These are phyloP conservation scores for Octomys mimax DNA, from an alignment of 2,797 vertebrate species.

Conservation along the genomic window DNA sequence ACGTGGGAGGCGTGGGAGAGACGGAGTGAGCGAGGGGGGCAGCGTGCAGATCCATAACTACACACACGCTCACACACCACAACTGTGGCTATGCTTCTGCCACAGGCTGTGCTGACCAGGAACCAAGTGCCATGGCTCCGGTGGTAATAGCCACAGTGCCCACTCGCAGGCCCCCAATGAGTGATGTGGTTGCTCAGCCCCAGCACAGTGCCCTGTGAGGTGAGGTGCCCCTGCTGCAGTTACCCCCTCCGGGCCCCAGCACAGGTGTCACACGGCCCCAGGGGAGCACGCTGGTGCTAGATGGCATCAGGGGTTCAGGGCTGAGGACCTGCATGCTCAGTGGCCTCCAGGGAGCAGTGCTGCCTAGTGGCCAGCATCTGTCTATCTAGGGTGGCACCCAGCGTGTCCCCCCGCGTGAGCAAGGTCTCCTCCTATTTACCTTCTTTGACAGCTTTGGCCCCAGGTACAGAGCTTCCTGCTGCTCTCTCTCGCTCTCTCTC, in stretches of 20 bases:
- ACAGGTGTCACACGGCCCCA: slow-evolving; percentile 62
- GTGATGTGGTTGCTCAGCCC: neutral
- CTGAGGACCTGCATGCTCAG: slow-evolving; percentile 67
- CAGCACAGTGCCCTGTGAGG: neutral
- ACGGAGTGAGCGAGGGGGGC: neutral
- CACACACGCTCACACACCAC: neutral
- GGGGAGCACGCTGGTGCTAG: slow-evolving; percentile 68
- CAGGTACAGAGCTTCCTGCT: neutral
- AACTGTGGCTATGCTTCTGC: neutral
- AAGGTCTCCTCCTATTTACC: neutral
- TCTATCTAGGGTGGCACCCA: too few species aligned
- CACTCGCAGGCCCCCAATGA: neutral
- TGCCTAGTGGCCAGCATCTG: neutral
- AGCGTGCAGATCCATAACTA: neutral
- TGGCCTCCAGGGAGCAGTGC: neutral
- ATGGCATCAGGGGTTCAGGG: slow-evolving; percentile 72
- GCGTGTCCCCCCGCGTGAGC: neutral
- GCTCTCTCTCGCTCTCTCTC: neutral
- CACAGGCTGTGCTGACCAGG: neutral
- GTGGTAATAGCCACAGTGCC: neutral
- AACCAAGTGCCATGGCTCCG: neutral
- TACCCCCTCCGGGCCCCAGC: slow-evolving; percentile 12
- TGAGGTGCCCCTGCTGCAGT: neutral
- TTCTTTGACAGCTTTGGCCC: neutral
- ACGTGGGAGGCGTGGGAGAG: neutral